Percentiles rank a stretch among this genome's conserved stretches.
Evolutionary conservation across 2,113 vertebrate species (phyloP).

Genomic region (Lontra canadensis): DNA sequence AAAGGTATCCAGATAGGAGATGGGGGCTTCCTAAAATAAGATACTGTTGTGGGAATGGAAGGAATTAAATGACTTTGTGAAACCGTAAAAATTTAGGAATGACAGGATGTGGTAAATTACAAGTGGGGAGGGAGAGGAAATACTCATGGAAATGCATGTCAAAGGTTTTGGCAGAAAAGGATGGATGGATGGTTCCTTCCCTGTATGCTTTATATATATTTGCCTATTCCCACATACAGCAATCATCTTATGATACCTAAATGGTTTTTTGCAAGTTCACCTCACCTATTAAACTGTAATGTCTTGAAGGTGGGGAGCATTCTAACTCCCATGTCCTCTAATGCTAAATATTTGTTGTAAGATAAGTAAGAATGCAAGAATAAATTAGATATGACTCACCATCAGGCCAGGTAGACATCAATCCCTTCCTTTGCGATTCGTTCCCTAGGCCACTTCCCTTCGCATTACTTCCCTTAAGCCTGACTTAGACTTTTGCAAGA

Average conservation of each 20-base stretch:
- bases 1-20: background rate
- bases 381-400: slow-evolving; percentile 13
- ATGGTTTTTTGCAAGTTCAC: background rate
- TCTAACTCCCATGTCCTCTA: background rate
- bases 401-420: background rate
- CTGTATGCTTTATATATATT: background rate
- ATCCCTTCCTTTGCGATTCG: background rate
- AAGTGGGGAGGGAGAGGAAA: background rate
- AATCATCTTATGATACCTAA: background rate
- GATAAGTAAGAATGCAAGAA: background rate
- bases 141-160: background rate
- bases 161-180: background rate
- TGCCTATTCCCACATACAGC: background rate
- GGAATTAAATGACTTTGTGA: background rate
- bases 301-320: background rate
- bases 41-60: background rate
- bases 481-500: slow-evolving; percentile 23
- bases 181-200: background rate
- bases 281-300: background rate
- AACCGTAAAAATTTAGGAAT: background rate
- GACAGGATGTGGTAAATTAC: background rate
- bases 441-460: background rate
- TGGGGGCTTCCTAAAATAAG: background rate
- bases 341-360: background rate
- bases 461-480: background rate